Percentiles rank a stretch among this genome's conserved stretches.
phyloP scores from a whole-genome alignment of 2,797 vertebrate species.

The Lepus townsendii region DNA sequence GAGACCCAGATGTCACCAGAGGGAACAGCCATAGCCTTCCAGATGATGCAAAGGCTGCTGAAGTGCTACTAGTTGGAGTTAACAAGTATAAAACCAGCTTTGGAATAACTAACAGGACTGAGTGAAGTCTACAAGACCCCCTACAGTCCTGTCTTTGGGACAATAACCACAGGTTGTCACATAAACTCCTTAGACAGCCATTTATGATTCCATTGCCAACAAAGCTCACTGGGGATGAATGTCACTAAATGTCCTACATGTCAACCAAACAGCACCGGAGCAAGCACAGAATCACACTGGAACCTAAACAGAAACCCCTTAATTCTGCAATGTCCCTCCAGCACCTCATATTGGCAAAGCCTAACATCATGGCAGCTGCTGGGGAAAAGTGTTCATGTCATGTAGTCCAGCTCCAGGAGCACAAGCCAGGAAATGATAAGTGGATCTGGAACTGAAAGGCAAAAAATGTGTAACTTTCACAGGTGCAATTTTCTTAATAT shows the following conservation, averaged over 20 bases:
- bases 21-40: neutral
- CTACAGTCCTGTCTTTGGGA: neutral
- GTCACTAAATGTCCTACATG: neutral
- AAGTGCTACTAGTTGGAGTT: neutral
- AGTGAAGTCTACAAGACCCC: neutral
- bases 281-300: neutral
- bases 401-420: no score
- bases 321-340: neutral
- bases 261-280: neutral
- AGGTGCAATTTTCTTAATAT: neutral
- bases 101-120: neutral
- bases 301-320: neutral
- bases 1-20: neutral
- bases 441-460: neutral
- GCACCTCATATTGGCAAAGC: neutral
- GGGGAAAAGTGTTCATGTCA: neutral
- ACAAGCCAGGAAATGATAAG: neutral
- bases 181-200: neutral
- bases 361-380: neutral
- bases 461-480: neutral
- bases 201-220: neutral
- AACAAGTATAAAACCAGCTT: neutral
- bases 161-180: neutral
- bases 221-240: neutral
- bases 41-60: neutral